These are phyloP conservation scores for Masticophis lateralis DNA, from an alignment of 2,797 vertebrate genomes.

Conservation along the genomic window DNA sequence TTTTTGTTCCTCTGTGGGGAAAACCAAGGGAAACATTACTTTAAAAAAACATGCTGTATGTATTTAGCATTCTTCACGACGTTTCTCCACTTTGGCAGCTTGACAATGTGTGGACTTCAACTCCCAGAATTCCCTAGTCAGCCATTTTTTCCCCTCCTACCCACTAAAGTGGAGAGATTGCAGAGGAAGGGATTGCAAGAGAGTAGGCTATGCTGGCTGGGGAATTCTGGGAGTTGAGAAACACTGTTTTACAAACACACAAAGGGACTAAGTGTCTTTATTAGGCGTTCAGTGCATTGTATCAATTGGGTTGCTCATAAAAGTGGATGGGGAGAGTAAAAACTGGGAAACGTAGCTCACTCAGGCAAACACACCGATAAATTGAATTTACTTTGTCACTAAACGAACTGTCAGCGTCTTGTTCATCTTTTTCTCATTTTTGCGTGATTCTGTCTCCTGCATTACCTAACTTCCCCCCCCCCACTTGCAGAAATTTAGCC, in stretches of 20 bases:
- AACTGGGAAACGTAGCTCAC: neutral
- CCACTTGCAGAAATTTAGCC: too few species aligned
- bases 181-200: neutral
- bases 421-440: too few species aligned
- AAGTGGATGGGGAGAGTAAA: neutral
- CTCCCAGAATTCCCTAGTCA: neutral
- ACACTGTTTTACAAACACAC: neutral
- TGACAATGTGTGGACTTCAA: neutral
- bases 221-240: neutral
- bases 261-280: neutral
- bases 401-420: too few species aligned
- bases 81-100: too few species aligned
- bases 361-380: neutral
- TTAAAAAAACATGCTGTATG: neutral
- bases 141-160: rapidly evolving
- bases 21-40: neutral
- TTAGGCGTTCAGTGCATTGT: neutral
- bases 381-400: neutral
- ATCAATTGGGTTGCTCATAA: neutral
- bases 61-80: neutral
- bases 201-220: neutral
- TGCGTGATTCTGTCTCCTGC: too few species aligned
- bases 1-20: neutral
- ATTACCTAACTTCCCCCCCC: too few species aligned
- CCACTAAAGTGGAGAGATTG: neutral